phyloP scores from a whole-genome alignment of 2,888 invertebrate species.

The Melipona bicolor region DNA sequence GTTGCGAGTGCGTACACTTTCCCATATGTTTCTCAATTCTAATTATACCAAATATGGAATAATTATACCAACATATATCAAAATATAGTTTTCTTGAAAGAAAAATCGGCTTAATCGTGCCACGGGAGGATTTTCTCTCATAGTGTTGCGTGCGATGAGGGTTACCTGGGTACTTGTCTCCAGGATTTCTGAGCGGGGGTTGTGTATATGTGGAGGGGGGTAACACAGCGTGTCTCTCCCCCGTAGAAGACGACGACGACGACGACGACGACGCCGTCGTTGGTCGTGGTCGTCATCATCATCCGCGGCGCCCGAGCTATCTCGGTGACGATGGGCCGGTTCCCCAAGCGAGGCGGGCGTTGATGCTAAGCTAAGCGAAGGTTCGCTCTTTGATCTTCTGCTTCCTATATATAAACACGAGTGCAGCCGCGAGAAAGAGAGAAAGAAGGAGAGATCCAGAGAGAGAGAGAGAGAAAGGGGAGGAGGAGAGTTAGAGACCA shows the following conservation, averaged over 20 bases:
- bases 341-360: slow-evolving; percentile 74
- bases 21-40: too few relatives aligned
- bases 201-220: too few relatives aligned
- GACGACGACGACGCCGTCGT: too few relatives aligned
- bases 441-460: slow-evolving; percentile 31
- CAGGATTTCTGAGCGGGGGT: too few relatives aligned
- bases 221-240: background rate
- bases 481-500: slow-evolving; percentile 1
- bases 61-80: too few relatives aligned
- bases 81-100: too few relatives aligned
- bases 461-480: slow-evolving; percentile 24
- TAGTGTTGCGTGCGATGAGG: background rate
- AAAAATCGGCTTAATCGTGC: too few relatives aligned
- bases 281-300: slow-evolving; percentile 24
- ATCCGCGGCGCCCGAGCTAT: slow-evolving; percentile 67
- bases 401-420: slow-evolving; percentile 83
- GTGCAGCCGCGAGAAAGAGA: slow-evolving; percentile 46
- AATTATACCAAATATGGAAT: too few relatives aligned
- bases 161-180: too few relatives aligned
- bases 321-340: slow-evolving; percentile 76
- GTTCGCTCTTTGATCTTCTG: slow-evolving; percentile 82
- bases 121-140: background rate
- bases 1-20: too few relatives aligned
- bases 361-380: slow-evolving; percentile 80
- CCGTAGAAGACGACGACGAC: slow-evolving; percentile 23